Evolutionary conservation across 2,888 invertebrate species (phyloP).

Genomic region (Apantesis nais): DNA sequence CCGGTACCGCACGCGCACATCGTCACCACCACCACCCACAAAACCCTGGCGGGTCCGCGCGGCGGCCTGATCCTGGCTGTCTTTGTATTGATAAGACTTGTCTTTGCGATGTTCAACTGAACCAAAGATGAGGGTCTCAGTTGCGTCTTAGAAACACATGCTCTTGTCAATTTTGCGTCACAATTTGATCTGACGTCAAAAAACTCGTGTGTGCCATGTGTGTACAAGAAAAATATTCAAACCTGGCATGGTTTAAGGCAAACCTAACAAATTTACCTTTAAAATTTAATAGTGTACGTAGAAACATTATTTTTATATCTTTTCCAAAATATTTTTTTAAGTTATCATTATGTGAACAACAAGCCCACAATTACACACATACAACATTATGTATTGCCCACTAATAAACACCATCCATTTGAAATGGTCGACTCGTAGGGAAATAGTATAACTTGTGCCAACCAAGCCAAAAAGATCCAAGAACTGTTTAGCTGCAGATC

Average conservation of each 20-base stretch:
- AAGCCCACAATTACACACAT: too few relatives aligned
- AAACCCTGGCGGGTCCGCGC: too few relatives aligned
- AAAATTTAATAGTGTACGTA: neutral
- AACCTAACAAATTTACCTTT: neutral
- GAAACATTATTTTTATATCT: neutral
- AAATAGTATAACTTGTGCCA: neutral
- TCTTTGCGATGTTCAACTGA: neutral
- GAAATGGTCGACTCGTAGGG: neutral
- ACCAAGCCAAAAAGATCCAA: neutral
- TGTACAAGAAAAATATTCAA: neutral
- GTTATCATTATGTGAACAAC: neutral
- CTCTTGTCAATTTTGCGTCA: slow-evolving; percentile 20
- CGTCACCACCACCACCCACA: too few relatives aligned
- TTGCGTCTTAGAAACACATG: slow-evolving; percentile 13
- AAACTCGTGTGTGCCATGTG: neutral
- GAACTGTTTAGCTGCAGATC: neutral
- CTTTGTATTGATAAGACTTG: slow-evolving; percentile 20
- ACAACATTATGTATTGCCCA: neutral
- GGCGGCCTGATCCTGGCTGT: too few relatives aligned
- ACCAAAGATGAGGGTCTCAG: neutral
- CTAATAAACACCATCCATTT: neutral
- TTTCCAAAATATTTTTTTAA: neutral
- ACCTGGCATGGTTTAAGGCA: neutral
- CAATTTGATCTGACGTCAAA: slow-evolving; percentile 30
- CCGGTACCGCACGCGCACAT: too few relatives aligned